phyloP scores from a whole-genome alignment of 2,113 vertebrate species.

The Ursus arctos region DNA sequence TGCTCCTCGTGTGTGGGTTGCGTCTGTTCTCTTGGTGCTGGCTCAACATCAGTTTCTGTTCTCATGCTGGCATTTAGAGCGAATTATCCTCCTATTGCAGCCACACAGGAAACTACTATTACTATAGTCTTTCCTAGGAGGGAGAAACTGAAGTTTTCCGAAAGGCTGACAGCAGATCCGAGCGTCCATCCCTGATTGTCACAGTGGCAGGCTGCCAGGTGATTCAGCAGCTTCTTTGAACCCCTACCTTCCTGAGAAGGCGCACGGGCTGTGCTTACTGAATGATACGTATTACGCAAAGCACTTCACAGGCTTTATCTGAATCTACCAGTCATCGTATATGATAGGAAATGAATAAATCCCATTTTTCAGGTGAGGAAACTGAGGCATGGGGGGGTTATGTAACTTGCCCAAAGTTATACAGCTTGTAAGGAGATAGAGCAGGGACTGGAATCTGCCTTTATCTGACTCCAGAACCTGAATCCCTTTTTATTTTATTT shows the following conservation, averaged over 20 bases:
- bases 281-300: background rate
- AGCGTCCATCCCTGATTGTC: background rate
- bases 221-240: background rate
- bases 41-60: background rate
- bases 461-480: background rate
- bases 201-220: background rate
- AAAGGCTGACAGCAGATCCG: background rate
- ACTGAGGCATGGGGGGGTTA: background rate
- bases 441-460: background rate
- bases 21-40: background rate
- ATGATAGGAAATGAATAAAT: background rate
- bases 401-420: background rate
- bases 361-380: background rate
- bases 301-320: background rate
- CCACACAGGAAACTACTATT: background rate
- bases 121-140: background rate
- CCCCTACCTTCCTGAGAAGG: fast-evolving
- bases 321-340: background rate
- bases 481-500: background rate
- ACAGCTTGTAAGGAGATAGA: background rate
- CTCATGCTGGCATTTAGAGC: background rate
- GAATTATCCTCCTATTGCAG: background rate
- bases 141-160: conserved; percentile 10
- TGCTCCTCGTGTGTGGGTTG: background rate
- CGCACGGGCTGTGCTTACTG: background rate